Evolutionary conservation across 1,140 invertebrate genomes (phyloP), one percentile per base, ranked within the genome.

Genomic region (Zaprionus inermis): DNA sequence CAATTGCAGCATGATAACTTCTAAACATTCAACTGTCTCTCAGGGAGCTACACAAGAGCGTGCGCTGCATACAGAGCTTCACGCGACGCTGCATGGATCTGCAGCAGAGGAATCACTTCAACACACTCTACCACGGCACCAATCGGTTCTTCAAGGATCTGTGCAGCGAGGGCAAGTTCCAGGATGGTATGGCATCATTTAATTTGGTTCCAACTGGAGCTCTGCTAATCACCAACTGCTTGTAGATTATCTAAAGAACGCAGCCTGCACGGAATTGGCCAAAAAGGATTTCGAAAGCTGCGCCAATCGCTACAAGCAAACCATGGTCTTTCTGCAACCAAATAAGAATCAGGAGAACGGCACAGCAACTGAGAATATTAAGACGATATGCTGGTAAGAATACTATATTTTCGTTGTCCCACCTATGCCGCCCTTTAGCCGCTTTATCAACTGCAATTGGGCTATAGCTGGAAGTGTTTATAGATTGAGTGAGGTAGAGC

Each of bases 41-140:
- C 93, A 97, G 96, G 38, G 95, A 96, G 81, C 91, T 97, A 22
- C 94, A 94, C 59, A 93, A 94, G 46, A 95, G 96, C 5, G 94
- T 97, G 46, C 94, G 93, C 67, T 97, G 96, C 92, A 96, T 97
- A 78, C 95, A 96, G 78, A 94, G 94, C 46, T 97, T 96, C 88
- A 96, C 96, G 1, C 91, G 94, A 51, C 93, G 94, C 1, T 97
- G 96, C 92, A 95, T 97, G 95, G 93, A 94, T 34, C 93, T 94
- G 30, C 92, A 94, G 59, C 94, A 96, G 84, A 93, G 96, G 65
- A 93, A 94, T 7, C 94, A 96, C 77, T 97, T 97, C 92, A 95
- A 95, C 77, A 93, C 94, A 68, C 93, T 97, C 46, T 97, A 96
- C 88, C 93, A 94, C 16, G 95, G 95, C n/a, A 96, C 96, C 36